Evolutionary conservation across 2,113 vertebrate species (phyloP).

Genomic region (Sceloporus undulatus): DNA sequence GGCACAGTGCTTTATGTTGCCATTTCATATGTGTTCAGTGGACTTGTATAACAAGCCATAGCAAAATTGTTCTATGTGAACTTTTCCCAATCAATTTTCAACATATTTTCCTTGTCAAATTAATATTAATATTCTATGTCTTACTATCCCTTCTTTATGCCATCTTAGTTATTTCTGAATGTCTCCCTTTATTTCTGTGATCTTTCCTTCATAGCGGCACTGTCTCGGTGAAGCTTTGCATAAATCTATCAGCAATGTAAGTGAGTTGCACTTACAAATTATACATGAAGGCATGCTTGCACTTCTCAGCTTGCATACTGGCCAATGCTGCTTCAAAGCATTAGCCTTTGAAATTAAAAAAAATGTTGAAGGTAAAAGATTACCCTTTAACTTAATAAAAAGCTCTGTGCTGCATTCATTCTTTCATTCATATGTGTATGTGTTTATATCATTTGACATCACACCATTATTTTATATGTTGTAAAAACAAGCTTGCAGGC

Average conservation of each 20-base stretch:
- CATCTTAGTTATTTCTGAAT: constrained; percentile 81
- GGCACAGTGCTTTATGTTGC: neutral
- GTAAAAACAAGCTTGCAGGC: constrained; percentile 63
- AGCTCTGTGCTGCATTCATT: constrained; percentile 66
- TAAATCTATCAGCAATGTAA: constrained; percentile 92
- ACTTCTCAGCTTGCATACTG: constrained; percentile 70
- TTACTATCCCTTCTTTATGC: constrained; percentile 69
- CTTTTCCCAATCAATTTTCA: constrained; percentile 63
- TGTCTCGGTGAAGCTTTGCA: constrained; percentile 91
- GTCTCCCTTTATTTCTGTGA: constrained; percentile 84
- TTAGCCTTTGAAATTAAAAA: constrained; percentile 53
- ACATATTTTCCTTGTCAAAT: constrained; percentile 65
- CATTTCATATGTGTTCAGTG: constrained; percentile 11
- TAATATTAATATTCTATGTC: constrained; percentile 75
- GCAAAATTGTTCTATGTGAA: constrained; percentile 47
- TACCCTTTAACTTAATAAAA: constrained; percentile 56
- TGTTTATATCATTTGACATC: constrained; percentile 43
- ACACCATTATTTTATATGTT: constrained; percentile 51
- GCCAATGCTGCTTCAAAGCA: constrained; percentile 70
- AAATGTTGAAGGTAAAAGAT: constrained; percentile 41
- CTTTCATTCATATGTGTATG: constrained; percentile 55
- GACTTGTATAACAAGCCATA: constrained; percentile 51
- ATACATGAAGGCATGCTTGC: constrained; percentile 80
- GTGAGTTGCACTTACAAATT: constrained; percentile 81
- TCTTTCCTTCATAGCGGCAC: constrained; percentile 86